Evolutionary conservation across 2,888 invertebrate genomes (phyloP).

Genomic region (Linyphia triangularis): DNA sequence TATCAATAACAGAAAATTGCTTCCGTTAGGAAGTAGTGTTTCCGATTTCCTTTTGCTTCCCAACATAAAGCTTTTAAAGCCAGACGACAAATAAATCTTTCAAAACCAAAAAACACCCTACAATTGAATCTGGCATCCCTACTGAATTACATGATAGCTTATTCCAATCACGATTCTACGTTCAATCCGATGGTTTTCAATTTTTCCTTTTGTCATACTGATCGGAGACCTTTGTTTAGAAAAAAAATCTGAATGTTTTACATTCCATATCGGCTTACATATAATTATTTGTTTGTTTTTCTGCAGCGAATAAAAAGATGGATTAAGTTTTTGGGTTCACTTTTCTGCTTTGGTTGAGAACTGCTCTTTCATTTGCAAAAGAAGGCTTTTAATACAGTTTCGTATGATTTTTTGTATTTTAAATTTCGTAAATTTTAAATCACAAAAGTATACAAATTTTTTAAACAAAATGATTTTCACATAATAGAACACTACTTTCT

Average conservation of each 20-base stretch:
- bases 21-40: constrained; percentile 6
- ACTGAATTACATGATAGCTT: constrained; percentile 7
- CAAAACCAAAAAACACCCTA: neutral
- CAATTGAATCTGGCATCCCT: constrained; percentile 23
- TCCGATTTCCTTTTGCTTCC: constrained; percentile 52
- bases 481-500: no score
- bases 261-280: neutral
- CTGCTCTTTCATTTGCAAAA: no score
- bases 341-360: no score
- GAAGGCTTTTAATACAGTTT: no score
- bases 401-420: no score
- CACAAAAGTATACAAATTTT: no score
- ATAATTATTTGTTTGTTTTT: no score
- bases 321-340: no score
- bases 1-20: constrained; percentile 25
- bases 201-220: constrained; percentile 26
- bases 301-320: no score
- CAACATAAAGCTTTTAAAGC: constrained; percentile 25
- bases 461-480: no score
- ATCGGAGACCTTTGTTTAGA: constrained; percentile 20
- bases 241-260: constrained; percentile 29
- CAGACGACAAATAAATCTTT: constrained; percentile 14
- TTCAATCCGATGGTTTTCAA: neutral
- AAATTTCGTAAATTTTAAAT: no score
- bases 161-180: constrained; percentile 28